These are phyloP conservation scores for Trichosurus vulpecula DNA, from an alignment of 2,797 vertebrate species.

Conservation along the genomic window DNA sequence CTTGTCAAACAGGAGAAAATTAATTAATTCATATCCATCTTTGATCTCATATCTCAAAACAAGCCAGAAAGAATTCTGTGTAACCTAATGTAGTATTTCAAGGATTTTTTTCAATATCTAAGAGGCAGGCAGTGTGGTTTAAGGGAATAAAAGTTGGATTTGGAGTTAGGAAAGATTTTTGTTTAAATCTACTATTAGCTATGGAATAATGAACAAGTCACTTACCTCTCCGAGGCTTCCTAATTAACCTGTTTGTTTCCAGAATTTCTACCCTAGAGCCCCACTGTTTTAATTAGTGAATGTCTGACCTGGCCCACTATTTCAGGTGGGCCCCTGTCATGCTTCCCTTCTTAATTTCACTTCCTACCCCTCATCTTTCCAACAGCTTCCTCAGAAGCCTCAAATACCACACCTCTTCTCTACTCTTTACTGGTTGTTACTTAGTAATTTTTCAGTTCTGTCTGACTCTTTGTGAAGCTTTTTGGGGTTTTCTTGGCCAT, in stretches of 20 bases:
- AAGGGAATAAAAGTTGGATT: not conserved
- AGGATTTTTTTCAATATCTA: not conserved
- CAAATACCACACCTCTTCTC: not conserved
- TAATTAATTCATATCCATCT: not conserved
- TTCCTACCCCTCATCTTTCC: not conserved
- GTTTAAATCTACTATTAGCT: not conserved
- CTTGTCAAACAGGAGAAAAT: constrained; percentile 34
- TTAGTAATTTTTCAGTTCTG: not conserved
- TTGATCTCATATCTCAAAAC: not conserved
- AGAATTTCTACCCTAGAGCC: not conserved
- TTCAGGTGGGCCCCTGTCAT: not conserved
- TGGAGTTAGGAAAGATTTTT: not conserved
- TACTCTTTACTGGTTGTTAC: constrained; percentile 20
- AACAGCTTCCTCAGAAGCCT: not conserved
- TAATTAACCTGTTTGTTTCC: not conserved
- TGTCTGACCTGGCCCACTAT: not conserved
- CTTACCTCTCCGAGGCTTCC: not conserved
- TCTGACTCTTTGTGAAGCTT: not conserved
- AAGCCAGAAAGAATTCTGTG: constrained; percentile 7
- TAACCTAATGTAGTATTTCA: not conserved
- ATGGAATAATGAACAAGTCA: not conserved
- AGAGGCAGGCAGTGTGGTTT: not conserved
- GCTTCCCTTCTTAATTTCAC: not conserved
- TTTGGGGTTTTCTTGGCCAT: not conserved
- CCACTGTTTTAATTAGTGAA: not conserved